Evolutionary conservation across 1,140 invertebrate species (phyloP), one percentile per base, ranked within the genome.

Genomic region (Pantala flavescens): DNA sequence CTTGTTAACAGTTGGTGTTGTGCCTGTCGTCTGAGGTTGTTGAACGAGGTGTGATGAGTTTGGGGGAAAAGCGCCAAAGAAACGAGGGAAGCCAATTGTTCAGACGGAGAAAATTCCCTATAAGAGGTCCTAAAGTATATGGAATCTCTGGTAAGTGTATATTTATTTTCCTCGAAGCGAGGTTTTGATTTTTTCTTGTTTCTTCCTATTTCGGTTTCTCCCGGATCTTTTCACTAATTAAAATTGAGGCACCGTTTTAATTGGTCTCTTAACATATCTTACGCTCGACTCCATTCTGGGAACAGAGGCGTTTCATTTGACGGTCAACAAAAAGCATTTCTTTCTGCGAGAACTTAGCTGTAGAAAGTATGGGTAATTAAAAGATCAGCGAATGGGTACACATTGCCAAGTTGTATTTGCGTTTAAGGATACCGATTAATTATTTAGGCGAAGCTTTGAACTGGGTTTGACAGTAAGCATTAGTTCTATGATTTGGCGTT

Each of bases 171-270:
- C 49, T 63, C 5, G 3, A 14, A 5, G 49, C 49, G 49, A 63
- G 5, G 49, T 19, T 63, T 16, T 63, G 49, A 63, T 63, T 16
- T 63, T 63, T 19, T 63, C 49, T 21, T 12, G 49, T 63, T 63
- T 63, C 49, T 63, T 63, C n/a, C n/a, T 21, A 19, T 63, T 63
- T 63, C 49, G 49, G n/a, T 63, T 63, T 63, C n/a, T 63, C 49
- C n/a, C n/a, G 49, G n/a, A 63, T 16, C 3, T 21, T 63, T 63
- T 63, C 49, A 63, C n/a, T 63, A 63, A 63, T 63, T 63, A 63
- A 63, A 63, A 63, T 63, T 12, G 49, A 19, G 16, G 49, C 49
- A 14, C 49, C 49, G n/a, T 63, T 63, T 21, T 21, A 63, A 63
- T 63, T 63, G n/a, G 49, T 63, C 16, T 63, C n/a, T 63, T 63